Evolutionary conservation across 2,888 invertebrate species (phyloP), one percentile per base, ranked within the genome.

Genomic region (Platycnemis pennipes): DNA sequence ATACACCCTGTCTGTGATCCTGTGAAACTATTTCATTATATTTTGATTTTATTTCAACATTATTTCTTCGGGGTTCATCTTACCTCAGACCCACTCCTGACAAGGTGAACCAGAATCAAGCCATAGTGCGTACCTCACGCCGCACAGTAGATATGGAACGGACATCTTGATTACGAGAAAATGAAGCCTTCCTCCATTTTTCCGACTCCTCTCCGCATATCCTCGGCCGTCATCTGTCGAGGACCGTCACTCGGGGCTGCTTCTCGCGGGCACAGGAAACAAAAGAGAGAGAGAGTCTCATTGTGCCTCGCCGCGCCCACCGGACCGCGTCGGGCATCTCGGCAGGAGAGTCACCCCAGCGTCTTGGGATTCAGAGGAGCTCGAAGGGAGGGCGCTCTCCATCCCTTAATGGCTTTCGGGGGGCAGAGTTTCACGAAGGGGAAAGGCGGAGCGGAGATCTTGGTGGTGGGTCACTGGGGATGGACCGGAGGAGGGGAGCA

Each of bases 331-430:
- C 19, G 63, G 69, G 69, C 69, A 77, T 63, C 77, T 77, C 13
- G 31, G 77, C 13, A 77, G 26, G 77, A 37, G 37, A 13, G 37
- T 31, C 77, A 37, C 77, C n/a, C 77, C 2, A 77, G 77, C 77
- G 77, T 77, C 77, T 77, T 77, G n/a, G 63, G 63, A 63, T 22
- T 63, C 63, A 63, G n/a, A 63, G 63, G 63, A n/a, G 63, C 22
- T n/a, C 77, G 7, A 16, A 37, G 77, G 37, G 63, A 8, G 63
- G n/a, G 26, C 26, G 26, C n/a, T n/a, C 77, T 37, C 37, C 77
- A 16, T 37, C 37, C 77, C 77, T 37, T 77, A 77, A 77, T 77
- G 77, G 77, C 77, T 77, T 77, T 77, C 77, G 77, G 77, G 37
- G 11, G 77, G 26, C 31, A 16, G 37, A 11, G 26, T 22, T 22